Evolutionary conservation across 1,140 invertebrate genomes (phyloP).

Genomic region (Zaprionus inermis): DNA sequence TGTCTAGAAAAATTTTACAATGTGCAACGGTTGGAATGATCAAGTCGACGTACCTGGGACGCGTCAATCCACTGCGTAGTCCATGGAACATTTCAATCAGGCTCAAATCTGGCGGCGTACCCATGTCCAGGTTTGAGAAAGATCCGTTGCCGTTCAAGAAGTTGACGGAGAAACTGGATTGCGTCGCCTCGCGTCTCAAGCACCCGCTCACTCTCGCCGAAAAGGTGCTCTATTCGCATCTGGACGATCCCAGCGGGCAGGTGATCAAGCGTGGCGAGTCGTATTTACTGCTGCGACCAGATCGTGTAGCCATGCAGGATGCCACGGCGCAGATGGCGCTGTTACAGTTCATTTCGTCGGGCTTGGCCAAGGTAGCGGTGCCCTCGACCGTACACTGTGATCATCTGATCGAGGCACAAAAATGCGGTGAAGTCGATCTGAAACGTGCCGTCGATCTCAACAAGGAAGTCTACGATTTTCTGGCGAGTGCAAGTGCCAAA

Average conservation of each 20-base stretch:
- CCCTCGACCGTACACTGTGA: constrained; percentile 99
- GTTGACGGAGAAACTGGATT: constrained; percentile 90
- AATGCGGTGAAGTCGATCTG: constrained; percentile 95
- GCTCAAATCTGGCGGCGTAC: constrained; percentile 85
- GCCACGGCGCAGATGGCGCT: constrained; percentile 99
- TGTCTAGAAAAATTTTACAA: constrained; percentile 10
- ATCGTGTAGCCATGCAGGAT: constrained; percentile 99
- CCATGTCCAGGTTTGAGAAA: constrained; percentile 97
- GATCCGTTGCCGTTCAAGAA: constrained; percentile 94
- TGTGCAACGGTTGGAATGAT: background rate
- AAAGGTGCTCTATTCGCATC: constrained; percentile 98
- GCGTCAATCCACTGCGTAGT: constrained; percentile 25
- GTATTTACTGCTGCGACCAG: constrained; percentile 96
- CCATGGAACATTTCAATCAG: constrained; percentile 47
- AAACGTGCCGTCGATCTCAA: constrained; percentile 96
- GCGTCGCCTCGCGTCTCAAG: constrained; percentile 94
- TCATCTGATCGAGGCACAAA: constrained; percentile 99
- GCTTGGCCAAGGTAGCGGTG: constrained; percentile 96
- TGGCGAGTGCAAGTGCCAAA: constrained; percentile 96
- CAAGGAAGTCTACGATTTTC: constrained; percentile 98
- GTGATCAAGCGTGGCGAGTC: constrained; percentile 95
- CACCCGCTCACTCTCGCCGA: constrained; percentile 98
- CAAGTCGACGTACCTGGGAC: constrained; percentile 19
- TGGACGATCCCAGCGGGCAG: constrained; percentile 94
- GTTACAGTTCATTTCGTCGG: constrained; percentile 99